Conservation (phyloP, 2,888 invertebrate species). For the Lucinisca nassula region DNA sequence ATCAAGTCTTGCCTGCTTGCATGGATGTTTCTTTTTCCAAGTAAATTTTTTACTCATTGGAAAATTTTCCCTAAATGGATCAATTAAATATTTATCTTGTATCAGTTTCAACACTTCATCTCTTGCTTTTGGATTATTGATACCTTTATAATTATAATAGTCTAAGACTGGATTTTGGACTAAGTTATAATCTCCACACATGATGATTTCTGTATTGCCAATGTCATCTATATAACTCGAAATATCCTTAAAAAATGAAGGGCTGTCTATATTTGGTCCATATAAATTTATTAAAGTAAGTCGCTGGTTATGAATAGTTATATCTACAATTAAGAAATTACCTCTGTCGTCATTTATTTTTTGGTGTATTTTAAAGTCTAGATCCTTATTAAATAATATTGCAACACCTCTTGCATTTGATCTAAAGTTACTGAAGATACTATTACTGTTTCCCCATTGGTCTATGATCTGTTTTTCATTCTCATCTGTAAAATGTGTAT, state of each 20-base stretch:
- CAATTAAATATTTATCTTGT: not conserved
- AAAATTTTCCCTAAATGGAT: not conserved
- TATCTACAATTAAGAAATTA: not conserved
- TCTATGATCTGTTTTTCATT: not conserved
- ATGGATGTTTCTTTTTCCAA: not conserved
- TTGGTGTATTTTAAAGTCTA: not conserved
- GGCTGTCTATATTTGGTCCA: not conserved
- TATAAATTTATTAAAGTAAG: not conserved
- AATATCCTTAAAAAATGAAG: not conserved
- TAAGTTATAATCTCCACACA: not conserved
- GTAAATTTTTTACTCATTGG: not conserved
- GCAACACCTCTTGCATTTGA: slow-evolving; percentile 13
- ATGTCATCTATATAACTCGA: not conserved
- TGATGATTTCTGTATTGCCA: not conserved
- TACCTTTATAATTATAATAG: not conserved
- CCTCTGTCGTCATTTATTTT: not conserved
- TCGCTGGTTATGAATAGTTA: not conserved
- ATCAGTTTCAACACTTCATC: not conserved
- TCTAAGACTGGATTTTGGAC: not conserved
- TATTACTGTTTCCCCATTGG: slow-evolving; percentile 5
- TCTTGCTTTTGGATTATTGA: not conserved
- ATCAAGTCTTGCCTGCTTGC: not conserved
- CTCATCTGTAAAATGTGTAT: slow-evolving; percentile 10
- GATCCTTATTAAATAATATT: slow-evolving; percentile 20
- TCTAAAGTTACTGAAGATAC: not conserved